Evolutionary conservation across 2,797 vertebrate species (phyloP), one percentile per base, ranked within the genome.

Genomic region (Pangasius krempfi): DNA sequence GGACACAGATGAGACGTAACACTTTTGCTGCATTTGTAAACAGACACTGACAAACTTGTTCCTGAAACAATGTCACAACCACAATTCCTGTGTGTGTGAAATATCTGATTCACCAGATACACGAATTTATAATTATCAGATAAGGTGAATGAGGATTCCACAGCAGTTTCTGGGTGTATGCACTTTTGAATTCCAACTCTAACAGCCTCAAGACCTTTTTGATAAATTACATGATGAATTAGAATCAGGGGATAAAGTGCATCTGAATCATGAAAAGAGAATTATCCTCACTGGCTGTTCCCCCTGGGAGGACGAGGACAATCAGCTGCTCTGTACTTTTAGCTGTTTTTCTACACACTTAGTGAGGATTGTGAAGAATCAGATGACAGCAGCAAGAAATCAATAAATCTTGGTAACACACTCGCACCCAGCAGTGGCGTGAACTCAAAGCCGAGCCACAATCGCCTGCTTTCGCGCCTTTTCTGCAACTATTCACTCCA

Each of bases 401-500:
- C 82, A 3, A 83, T 83, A 83, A 64, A 52, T 70, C 64, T 33
- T 84, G 9, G n/a, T 22, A 52, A 84, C 62, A 12, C 13, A 1
- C 66, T 84, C 16, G 44, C 79, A 70, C 76, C 47, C 56, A 30
- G 72, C 68, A 79, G 50, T 84, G 78, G 79, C 20, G 9, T 44
- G 54, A 89, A 83, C 81, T 88, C 70, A 37, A 84, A 87, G 58
- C 60, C 4, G n/a, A 60, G 70, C 64, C 50, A 75, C 82, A 81
- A 72, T 72, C 50, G 52, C 10, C 22, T 13, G 75, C n/a, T 81
- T 91, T 92, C 85, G 52, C 89, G 88, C 91, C 87, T 86, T 92
- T 92, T 91, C 88, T 52, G 58, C 79, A 44, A 66, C 40, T 47
- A 88, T 85, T 87, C 78, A 60, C 62, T 89, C 87, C 37, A 68